Conservation (phyloP, 2,797 vertebrate species). For the Pelochelys cantorii region DNA sequence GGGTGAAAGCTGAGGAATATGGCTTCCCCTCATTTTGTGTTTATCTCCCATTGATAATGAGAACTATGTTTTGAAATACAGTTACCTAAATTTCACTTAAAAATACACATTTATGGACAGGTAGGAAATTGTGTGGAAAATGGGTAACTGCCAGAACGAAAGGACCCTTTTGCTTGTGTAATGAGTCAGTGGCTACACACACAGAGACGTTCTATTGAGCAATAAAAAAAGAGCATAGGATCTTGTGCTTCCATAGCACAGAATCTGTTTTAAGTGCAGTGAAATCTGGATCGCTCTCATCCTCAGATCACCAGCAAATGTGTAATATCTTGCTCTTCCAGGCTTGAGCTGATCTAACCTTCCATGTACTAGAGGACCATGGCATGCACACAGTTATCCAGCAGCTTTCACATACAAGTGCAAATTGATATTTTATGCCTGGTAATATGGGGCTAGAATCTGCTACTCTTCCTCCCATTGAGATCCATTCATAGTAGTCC, state of each 20-base stretch:
- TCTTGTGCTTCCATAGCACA: not conserved
- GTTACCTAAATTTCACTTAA: not conserved
- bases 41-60: not conserved
- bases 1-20: not conserved
- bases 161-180: not conserved
- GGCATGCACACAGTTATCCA: not conserved
- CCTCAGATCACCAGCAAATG: not conserved
- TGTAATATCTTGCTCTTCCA: not conserved
- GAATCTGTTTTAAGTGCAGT: not conserved
- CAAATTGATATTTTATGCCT: not conserved
- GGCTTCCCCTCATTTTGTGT: not conserved
- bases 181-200: not conserved
- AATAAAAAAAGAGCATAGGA: not conserved
- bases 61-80: not conserved
- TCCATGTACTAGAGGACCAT: not conserved
- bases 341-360: not conserved
- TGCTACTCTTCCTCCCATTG: accelerated
- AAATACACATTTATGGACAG: not conserved
- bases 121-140: not conserved
- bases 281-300: not conserved
- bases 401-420: not conserved
- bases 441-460: accelerated
- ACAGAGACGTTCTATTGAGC: not conserved
- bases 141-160: not conserved
- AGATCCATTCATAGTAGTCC: not conserved